These are phyloP conservation scores for Nemopilema nomurai DNA, from an alignment of 30 jellyfish, hydroid and myxozoan species.

Conservation along the genomic window DNA sequence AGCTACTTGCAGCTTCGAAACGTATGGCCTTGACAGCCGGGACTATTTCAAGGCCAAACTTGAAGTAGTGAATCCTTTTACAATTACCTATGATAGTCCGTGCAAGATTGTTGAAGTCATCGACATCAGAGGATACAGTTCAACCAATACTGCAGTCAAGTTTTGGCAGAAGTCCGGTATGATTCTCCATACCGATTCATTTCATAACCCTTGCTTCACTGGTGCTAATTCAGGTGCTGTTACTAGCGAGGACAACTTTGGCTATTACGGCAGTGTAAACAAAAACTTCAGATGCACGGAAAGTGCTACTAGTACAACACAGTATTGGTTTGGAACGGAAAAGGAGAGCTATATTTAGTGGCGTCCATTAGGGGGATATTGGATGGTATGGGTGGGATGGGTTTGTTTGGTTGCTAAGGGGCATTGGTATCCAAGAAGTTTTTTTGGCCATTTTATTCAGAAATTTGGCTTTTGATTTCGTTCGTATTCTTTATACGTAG, in stretches of 20 bases:
- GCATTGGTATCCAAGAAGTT: too few relatives aligned
- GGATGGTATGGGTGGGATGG: too few relatives aligned
- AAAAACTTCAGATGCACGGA: constrained; percentile 15
- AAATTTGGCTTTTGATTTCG: too few relatives aligned
- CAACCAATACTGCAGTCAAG: not conserved
- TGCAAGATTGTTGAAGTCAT: constrained; percentile 6
- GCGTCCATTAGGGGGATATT: too few relatives aligned
- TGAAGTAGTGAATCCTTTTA: not conserved
- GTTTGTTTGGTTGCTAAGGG: too few relatives aligned
- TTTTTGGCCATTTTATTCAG: too few relatives aligned
- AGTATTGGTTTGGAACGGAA: constrained; percentile 38
- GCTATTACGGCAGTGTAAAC: not conserved
- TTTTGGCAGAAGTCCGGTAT: not conserved
- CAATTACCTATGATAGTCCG: not conserved
- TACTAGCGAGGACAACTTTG: constrained; percentile 32
- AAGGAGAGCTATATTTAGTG: too few relatives aligned
- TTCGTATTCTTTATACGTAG: too few relatives aligned
- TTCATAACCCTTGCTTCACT: not conserved
- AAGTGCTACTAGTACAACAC: not conserved
- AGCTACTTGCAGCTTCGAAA: not conserved
- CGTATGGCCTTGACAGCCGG: not conserved
- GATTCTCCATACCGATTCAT: not conserved
- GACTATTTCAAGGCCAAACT: not conserved
- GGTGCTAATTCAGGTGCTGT: not conserved
- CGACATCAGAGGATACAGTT: not conserved